Conservation (phyloP, 2,797 vertebrate genomes). For the Sebastes hubbsi region DNA sequence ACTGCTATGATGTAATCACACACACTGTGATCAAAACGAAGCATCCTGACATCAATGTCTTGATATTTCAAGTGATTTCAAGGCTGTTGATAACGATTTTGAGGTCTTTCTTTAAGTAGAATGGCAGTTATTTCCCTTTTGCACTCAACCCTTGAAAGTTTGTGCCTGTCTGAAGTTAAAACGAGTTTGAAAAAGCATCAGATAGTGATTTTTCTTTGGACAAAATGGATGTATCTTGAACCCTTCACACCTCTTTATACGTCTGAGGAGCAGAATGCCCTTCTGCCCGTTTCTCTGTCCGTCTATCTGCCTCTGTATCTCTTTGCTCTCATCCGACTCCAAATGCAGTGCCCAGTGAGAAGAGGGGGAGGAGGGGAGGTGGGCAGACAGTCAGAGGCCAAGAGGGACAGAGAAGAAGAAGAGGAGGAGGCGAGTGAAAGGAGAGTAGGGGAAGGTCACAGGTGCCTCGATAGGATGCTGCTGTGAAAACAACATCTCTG, state of each 20-base stretch:
- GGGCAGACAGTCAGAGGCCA: constrained; percentile 37
- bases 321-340: constrained; percentile 1
- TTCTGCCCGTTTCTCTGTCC: background rate
- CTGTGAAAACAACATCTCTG: constrained; percentile 35
- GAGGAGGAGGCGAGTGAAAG: constrained; percentile 37
- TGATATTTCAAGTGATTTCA: background rate
- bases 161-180: background rate
- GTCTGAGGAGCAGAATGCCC: constrained; percentile 3
- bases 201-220: background rate
- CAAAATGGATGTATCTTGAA: constrained; percentile 11
- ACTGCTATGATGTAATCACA: background rate
- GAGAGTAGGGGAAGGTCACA: constrained; percentile 51
- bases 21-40: background rate
- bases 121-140: background rate
- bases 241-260: constrained; percentile 2
- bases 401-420: constrained; percentile 13
- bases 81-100: background rate
- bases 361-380: constrained; percentile 19
- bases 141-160: background rate
- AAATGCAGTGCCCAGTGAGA: constrained; percentile 4
- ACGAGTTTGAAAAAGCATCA: constrained; percentile 1
- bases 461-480: constrained; percentile 28
- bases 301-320: background rate
- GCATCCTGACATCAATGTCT: background rate
- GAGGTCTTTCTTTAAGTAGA: background rate